Conservation (phyloP, 64 coral and sea anemone genomes). For the Cladopsammia gracilis region DNA sequence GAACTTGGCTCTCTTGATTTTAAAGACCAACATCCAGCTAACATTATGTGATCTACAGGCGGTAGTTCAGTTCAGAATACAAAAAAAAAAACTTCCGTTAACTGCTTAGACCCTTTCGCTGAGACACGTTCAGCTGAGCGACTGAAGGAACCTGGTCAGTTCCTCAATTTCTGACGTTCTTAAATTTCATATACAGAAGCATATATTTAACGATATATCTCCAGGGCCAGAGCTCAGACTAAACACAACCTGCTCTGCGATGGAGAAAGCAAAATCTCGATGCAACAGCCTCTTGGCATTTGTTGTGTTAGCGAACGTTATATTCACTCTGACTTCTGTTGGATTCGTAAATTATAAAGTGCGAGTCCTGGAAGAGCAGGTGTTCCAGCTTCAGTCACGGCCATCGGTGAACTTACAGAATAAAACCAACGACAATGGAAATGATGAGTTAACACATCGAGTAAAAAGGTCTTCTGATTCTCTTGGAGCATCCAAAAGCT, state of each 20-base stretch:
- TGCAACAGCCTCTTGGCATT: conserved; percentile 8
- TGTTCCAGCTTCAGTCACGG: neutral
- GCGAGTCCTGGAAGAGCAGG: conserved; percentile 11
- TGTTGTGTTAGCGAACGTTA: conserved; percentile 22
- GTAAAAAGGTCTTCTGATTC: neutral
- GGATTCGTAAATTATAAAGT: conserved; percentile 58
- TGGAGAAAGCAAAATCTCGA: conserved; percentile 43
- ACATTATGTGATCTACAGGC: too few species aligned
- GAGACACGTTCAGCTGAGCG: too few species aligned
- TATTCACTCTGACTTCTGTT: neutral
- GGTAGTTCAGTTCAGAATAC: too few species aligned
- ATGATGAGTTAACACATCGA: neutral
- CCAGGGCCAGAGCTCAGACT: neutral
- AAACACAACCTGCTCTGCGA: neutral
- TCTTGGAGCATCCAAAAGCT: neutral
- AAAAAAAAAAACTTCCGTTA: too few species aligned
- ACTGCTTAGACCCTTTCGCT: too few species aligned
- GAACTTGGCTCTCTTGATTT: too few species aligned
- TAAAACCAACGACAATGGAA: neutral
- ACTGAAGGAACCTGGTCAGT: too few species aligned
- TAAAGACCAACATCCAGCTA: too few species aligned
- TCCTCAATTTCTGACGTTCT: too few species aligned
- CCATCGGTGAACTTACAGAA: neutral
- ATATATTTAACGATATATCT: too few species aligned
- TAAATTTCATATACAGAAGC: too few species aligned